Base-by-base conservation (phyloP, 2,797 vertebrate genomes). In the Thamnophis elegans region DNA sequence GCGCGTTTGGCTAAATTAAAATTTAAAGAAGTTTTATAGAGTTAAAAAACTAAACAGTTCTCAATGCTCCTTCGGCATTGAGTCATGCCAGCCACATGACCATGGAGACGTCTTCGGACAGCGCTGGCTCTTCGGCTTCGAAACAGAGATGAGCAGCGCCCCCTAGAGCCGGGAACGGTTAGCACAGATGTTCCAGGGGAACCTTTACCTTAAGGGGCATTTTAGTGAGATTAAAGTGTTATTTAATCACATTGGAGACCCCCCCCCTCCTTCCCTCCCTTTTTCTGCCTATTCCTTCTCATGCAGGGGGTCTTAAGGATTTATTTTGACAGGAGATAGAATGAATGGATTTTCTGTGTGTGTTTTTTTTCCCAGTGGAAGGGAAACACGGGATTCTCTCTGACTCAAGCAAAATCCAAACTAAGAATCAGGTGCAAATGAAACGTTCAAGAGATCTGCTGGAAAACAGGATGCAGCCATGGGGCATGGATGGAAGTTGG, bases 341-440 rank as follows among this genome's bases (percentile, higher is more conserved):
- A 60, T 9, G 12, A 32, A 88, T 54, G 32, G 9, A 20, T 18
- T 47, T 47, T 47, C 47, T 5, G 14, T 16, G n/a, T 7, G 25
- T 6, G 9, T 11, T 60, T 11, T 12, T 18, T 60, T 18, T 5
- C 2, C 56, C 13, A 28, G 0, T 1, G 10, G 62, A 58, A 59
- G 5, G 51, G 42, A 32, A 89, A 8, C 12, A 6, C 26, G 26
- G 60, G n/a, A 62, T 65, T 65, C 62, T 65, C 62, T n/a, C 26
- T 65, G 62, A 65, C 12, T 65, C 62, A 65, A n/a, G 13, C n/a
- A 32, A 65, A 65, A 16, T 16, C 62, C 62, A 16, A 6, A 85
- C 56, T 87, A 54, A 89, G 90, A 85, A 92, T 91, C 90, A 47
- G 51, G 65, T 91, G 88, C 36, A 89, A 87, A 94, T 62, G 87